phyloP scores from a whole-genome alignment of 2,888 invertebrate species.

The Cheilosia variabilis region DNA sequence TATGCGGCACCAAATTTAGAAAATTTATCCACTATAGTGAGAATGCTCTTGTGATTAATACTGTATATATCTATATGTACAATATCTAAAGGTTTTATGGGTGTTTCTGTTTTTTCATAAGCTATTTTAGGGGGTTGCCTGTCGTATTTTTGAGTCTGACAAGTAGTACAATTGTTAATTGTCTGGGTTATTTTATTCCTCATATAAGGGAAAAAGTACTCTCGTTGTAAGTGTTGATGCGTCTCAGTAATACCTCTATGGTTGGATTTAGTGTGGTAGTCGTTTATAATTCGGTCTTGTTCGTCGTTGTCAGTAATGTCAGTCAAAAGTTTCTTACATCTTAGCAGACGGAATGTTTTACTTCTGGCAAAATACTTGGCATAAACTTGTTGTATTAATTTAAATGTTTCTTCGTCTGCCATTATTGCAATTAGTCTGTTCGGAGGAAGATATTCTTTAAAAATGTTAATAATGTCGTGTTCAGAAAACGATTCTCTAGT shows the following conservation, averaged over 20 bases:
- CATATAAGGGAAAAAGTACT: slow-evolving; percentile 56
- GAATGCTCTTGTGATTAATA: slow-evolving; percentile 14
- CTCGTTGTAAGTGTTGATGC: slow-evolving; percentile 38
- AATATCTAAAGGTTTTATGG: slow-evolving; percentile 16
- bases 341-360: slow-evolving; percentile 1
- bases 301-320: slow-evolving; percentile 41
- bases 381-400: neutral
- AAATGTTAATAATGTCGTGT: neutral
- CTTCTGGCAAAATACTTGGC: slow-evolving; percentile 6
- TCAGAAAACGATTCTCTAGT: neutral
- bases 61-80: slow-evolving; percentile 17
- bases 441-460: slow-evolving; percentile 3
- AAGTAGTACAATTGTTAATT: slow-evolving; percentile 61
- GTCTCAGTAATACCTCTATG: slow-evolving; percentile 54
- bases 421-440: slow-evolving; percentile 3
- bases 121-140: slow-evolving; percentile 9
- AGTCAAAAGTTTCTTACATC: slow-evolving; percentile 13
- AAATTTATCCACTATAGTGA: slow-evolving; percentile 22
- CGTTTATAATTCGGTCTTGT: slow-evolving; percentile 39
- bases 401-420: slow-evolving; percentile 8
- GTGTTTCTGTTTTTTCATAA: neutral
- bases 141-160: slow-evolving; percentile 30
- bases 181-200: slow-evolving; percentile 29
- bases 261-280: slow-evolving; percentile 40
- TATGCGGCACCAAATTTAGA: slow-evolving; percentile 12